Percentiles rank a stretch among this genome's conserved stretches.
These are phyloP conservation scores for Aurelia aurita complex sp. Pacific DNA, from an alignment of 30 jellyfish, hydroid and myxozoan species.

Conservation along the genomic window DNA sequence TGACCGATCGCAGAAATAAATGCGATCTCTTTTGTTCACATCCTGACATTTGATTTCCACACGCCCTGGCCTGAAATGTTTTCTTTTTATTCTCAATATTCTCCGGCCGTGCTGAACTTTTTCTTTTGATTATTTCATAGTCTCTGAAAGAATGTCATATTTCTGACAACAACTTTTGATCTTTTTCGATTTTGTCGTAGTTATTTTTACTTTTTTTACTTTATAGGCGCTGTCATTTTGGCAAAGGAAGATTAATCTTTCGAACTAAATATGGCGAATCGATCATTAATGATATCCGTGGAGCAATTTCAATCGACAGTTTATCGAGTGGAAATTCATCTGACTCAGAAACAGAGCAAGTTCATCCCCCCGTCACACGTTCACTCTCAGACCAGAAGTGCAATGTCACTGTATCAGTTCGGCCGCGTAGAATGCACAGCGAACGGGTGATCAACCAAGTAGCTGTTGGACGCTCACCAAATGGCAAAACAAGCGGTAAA, in stretches of 20 bases:
- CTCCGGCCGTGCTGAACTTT: no score
- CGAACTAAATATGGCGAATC: conserved; percentile 44
- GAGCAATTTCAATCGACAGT: conserved; percentile 30
- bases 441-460: conserved; percentile 56
- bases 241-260: conserved; percentile 69
- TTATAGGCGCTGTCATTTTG: conserved; percentile 84
- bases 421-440: conserved; percentile 62
- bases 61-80: no score
- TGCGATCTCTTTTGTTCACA: no score
- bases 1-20: no score
- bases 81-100: no score
- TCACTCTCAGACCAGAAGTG: conserved; percentile 34
- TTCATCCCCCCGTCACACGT: conserved; percentile 42
- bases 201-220: background rate
- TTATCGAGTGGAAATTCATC: conserved; percentile 61
- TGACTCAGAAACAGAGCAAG: conserved; percentile 46
- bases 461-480: conserved; percentile 40
- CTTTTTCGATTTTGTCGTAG: no score
- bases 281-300: conserved; percentile 57
- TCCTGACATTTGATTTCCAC: no score
- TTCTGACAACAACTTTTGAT: no score
- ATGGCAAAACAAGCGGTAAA: conserved; percentile 23
- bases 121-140: no score
- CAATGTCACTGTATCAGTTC: conserved; percentile 64
- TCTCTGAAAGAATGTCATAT: no score